Percentiles rank a stretch among this genome's conserved stretches.
phyloP scores from a whole-genome alignment of 2,113 vertebrate species.

The Nothocercus nigrocapillus region DNA sequence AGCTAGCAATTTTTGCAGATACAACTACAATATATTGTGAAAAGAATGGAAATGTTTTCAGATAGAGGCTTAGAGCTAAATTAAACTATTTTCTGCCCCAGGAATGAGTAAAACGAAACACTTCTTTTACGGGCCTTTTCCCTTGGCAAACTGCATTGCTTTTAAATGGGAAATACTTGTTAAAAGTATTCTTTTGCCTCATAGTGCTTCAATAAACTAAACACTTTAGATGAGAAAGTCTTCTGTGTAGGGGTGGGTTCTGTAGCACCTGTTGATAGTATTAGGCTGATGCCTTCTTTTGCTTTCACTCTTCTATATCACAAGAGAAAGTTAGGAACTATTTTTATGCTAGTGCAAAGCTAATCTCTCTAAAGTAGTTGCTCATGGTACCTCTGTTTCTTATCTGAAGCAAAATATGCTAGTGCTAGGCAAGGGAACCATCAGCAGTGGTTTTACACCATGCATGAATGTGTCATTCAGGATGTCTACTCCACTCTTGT shows the following conservation, averaged over 20 bases:
- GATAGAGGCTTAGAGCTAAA: slow-evolving; percentile 11
- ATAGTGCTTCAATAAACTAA: slow-evolving; percentile 19
- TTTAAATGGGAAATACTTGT: slow-evolving; percentile 33
- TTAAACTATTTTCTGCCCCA: neutral
- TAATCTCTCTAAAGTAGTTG: neutral
- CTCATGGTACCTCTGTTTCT: slow-evolving; percentile 22
- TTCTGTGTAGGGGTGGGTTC: neutral
- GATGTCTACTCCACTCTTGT: neutral
- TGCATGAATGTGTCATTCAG: neutral
- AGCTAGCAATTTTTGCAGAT: slow-evolving; percentile 9
- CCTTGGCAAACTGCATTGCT: slow-evolving; percentile 53
- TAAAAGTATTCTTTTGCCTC: slow-evolving; percentile 18
- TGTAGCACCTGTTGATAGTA: neutral
- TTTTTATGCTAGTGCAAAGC: slow-evolving; percentile 17
- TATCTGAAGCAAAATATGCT: slow-evolving; percentile 3
- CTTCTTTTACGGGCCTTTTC: slow-evolving; percentile 22
- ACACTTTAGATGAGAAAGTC: slow-evolving; percentile 20
- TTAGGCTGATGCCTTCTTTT: neutral
- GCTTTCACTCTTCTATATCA: neutral
- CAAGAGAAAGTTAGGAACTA: neutral
- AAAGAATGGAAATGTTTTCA: slow-evolving; percentile 43
- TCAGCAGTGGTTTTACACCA: neutral
- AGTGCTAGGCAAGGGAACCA: neutral
- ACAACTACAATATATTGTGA: slow-evolving; percentile 48
- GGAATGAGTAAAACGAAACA: slow-evolving; percentile 28